These are phyloP conservation scores for Gulo gulo DNA, from an alignment of 2,113 vertebrate species.

Conservation along the genomic window DNA sequence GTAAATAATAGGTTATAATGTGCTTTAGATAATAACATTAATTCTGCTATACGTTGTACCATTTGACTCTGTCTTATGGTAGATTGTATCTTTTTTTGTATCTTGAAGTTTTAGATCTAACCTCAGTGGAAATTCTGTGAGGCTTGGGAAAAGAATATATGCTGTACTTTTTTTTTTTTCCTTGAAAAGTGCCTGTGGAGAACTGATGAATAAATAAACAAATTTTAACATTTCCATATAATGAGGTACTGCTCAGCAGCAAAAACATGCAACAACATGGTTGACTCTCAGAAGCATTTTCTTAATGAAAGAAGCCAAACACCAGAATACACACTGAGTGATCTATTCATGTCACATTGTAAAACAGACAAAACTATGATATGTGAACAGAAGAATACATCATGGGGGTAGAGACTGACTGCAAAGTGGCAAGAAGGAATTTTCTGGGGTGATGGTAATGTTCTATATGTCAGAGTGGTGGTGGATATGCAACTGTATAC, in stretches of 20 bases:
- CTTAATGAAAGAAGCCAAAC: background rate
- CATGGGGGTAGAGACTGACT: background rate
- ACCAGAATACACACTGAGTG: background rate
- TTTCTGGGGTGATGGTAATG: background rate
- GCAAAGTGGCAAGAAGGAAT: background rate
- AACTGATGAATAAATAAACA: background rate
- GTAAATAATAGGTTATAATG: background rate
- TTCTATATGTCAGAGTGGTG: background rate
- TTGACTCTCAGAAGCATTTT: background rate
- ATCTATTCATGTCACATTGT: background rate
- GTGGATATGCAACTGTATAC: background rate
- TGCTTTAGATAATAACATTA: background rate
- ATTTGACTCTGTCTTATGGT: background rate
- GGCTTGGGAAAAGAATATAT: background rate
- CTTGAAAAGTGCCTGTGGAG: background rate
- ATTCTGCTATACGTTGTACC: background rate
- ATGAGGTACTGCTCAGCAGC: background rate
- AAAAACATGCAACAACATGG: background rate
- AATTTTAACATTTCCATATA: background rate
- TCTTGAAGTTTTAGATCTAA: constrained; percentile 2
- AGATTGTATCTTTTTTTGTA: background rate
- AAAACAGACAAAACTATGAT: background rate
- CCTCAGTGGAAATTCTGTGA: background rate
- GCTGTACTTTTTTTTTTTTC: constrained; percentile 19
- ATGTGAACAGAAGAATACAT: background rate